Base-by-base conservation (phyloP, 2,113 vertebrate species). In the Pomatorhinus ruficollis region DNA sequence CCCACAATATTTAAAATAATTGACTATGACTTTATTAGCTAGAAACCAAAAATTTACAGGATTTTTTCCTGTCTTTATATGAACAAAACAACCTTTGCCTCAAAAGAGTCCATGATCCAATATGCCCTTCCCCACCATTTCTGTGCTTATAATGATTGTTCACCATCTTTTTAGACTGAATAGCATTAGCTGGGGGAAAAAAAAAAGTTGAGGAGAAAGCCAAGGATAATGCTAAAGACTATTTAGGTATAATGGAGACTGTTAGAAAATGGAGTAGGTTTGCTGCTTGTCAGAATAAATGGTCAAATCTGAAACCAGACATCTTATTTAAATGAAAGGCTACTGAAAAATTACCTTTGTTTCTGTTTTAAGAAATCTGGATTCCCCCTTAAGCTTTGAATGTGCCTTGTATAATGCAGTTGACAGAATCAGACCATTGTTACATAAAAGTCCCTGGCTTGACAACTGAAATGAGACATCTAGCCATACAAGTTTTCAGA, bases 391-490 rank as follows among this genome's bases (percentile, higher is more conserved):
- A 72, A 93, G 65, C 78, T 95, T 78, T 83, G 40, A 89, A 52
- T 84, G 30, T 60, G 56, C 30, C 45, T 94, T 22, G 10, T 45
- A 22, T 87, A 92, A 90, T 91, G 52, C 49, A 72, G 30, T 88
- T 95, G 93, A 87, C 86, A 87, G 92, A 95, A 90, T 94, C 81
- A 93, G 92, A 94, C 75, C 66, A 14, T 60, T 91, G 52, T 72
- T 93, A 61, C 12, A 31, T 80, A 75, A 59, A 75, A 83, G 25
- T 81, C 60, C 7, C 59, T 79, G 59, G 12, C 80, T 77, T 93
- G 93, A 89, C 87, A 82, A 28, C 54, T 76, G 59, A 85, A 94
- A 74, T 37, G 35, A 81, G 45, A 54, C 35, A 45, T 89, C 30
- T 40, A 72, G 57, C 45, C 9, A 6, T 78, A 22, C 49, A 49